A percentile compares a stretch with the other conserved stretches of the same genome.
phyloP scores from a whole-genome alignment of 2,797 vertebrate genomes.

The Labroides dimidiatus region DNA sequence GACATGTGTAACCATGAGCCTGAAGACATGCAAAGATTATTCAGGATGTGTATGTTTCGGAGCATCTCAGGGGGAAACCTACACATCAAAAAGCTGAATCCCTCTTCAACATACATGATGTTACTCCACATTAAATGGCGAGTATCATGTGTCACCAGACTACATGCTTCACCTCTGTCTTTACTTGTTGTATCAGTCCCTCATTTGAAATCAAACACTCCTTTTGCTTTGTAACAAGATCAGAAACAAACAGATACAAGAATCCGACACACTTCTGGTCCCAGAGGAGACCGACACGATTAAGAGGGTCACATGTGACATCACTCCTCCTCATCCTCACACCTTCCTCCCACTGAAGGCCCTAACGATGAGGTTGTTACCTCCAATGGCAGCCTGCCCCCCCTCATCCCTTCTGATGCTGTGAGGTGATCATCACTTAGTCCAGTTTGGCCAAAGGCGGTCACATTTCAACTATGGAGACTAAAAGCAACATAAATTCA shows the following conservation, averaged over 20 bases:
- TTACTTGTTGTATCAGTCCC: background rate
- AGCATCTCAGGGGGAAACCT: constrained; percentile 28
- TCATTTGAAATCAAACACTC: constrained; percentile 22
- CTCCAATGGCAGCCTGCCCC: constrained; percentile 55
- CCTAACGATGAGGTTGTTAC: constrained; percentile 56
- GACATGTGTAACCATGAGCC: background rate
- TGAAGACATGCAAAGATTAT: background rate
- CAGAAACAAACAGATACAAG: constrained; percentile 25
- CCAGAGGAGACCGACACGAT: constrained; percentile 57
- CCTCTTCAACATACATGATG: constrained; percentile 31
- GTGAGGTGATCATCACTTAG: constrained; percentile 30
- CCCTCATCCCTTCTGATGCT: constrained; percentile 43
- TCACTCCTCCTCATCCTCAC: constrained; percentile 12
- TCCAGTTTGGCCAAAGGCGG: constrained; percentile 30
- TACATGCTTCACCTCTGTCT: background rate
- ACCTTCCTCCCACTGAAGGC: constrained; percentile 4
- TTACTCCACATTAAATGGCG: constrained; percentile 29
- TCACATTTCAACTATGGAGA: constrained; percentile 39
- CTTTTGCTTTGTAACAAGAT: constrained; percentile 18
- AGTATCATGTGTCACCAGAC: constrained; percentile 2
- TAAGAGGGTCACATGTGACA: constrained; percentile 39
- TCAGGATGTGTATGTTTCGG: background rate
- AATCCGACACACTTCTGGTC: constrained; percentile 35
- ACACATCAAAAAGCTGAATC: constrained; percentile 43
- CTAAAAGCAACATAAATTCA: constrained; percentile 9